Evolutionary conservation across 2,888 invertebrate genomes (phyloP).

Genomic region (Mantis religiosa): DNA sequence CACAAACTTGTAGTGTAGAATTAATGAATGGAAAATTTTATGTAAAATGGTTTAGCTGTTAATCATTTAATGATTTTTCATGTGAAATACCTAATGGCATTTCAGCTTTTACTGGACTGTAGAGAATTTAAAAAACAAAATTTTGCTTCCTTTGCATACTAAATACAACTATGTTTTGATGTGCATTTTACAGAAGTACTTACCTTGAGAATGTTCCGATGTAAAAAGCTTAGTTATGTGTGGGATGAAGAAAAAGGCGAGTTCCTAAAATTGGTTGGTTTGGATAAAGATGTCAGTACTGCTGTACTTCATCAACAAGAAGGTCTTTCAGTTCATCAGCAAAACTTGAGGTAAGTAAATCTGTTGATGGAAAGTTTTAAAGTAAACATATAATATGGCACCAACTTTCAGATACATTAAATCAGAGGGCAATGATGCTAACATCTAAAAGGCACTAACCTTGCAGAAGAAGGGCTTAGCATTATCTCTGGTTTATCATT

Average conservation of each 20-base stretch:
- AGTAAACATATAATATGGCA: too few species aligned
- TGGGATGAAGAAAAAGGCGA: slow-evolving; percentile 68
- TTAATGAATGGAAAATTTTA: too few species aligned
- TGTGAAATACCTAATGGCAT: too few species aligned
- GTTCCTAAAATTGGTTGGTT: slow-evolving; percentile 68
- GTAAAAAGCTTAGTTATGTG: slow-evolving; percentile 78
- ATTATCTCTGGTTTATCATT: too few species aligned
- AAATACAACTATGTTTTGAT: neutral
- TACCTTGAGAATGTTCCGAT: slow-evolving; percentile 64
- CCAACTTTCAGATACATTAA: too few species aligned
- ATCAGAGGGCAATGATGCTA: too few species aligned
- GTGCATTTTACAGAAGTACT: slow-evolving; percentile 40
- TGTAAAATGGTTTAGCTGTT: too few species aligned
- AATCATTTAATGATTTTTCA: too few species aligned
- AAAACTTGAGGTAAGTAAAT: slow-evolving; percentile 57
- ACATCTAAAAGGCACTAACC: too few species aligned
- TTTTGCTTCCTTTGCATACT: neutral
- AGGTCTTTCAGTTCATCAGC: slow-evolving; percentile 56
- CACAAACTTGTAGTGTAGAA: too few species aligned
- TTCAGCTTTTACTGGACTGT: neutral
- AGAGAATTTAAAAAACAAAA: neutral
- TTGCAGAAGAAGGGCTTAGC: too few species aligned
- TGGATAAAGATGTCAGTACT: slow-evolving; percentile 64
- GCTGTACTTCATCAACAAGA: slow-evolving; percentile 60
- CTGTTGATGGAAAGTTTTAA: neutral